Evolutionary conservation across 2,888 invertebrate species (phyloP).

Genomic region (Odontocerum albicorne): DNA sequence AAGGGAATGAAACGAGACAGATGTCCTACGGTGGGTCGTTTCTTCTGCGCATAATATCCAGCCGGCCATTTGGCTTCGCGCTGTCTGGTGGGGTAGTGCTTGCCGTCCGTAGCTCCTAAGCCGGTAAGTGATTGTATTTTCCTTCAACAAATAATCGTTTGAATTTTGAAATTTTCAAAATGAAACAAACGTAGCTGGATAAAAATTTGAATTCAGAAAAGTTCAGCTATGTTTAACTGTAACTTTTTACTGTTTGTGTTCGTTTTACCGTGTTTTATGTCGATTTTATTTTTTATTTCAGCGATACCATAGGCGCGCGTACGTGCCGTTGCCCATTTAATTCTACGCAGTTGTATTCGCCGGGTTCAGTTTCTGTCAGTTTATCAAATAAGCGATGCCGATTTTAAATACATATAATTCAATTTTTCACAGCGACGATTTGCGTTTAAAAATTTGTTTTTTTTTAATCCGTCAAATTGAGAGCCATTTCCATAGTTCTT

Average conservation of each 20-base stretch:
- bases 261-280: neutral
- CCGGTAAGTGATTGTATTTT: slow-evolving; percentile 25
- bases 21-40: slow-evolving; percentile 11
- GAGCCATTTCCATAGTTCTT: no score
- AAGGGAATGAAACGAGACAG: slow-evolving; percentile 9
- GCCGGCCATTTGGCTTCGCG: slow-evolving; percentile 24
- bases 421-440: no score
- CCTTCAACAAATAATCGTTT: neutral
- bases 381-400: no score
- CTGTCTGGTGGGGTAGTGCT: slow-evolving; percentile 20
- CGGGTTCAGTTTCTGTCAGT: no score
- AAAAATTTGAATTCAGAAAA: neutral
- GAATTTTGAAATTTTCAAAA: neutral
- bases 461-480: no score
- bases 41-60: neutral
- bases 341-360: slow-evolving; percentile 51
- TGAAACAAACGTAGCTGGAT: neutral
- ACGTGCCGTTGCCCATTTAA: slow-evolving; percentile 5
- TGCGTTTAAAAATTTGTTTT: no score
- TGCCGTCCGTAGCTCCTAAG: slow-evolving; percentile 22
- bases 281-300: neutral
- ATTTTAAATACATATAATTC: no score
- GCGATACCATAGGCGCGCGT: slow-evolving; percentile 15
- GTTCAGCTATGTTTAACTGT: neutral
- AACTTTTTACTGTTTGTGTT: neutral